phyloP scores from a whole-genome alignment of 2,888 invertebrate species.

The Hesperia comma region DNA sequence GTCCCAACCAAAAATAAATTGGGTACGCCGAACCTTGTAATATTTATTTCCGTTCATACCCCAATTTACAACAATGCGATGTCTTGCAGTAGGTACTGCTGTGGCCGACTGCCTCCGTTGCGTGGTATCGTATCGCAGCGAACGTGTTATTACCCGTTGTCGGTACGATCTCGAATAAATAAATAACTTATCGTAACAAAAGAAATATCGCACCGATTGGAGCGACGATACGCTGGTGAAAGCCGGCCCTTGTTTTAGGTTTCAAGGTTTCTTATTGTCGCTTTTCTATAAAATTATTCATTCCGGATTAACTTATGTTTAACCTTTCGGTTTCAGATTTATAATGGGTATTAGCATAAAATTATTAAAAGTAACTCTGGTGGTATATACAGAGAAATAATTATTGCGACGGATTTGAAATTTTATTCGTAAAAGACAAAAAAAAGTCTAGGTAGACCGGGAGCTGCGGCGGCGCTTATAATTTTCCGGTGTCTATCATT shows the following conservation, averaged over 20 bases:
- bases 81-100: too few relatives aligned
- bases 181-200: constrained; percentile 39
- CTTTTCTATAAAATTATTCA: constrained; percentile 9
- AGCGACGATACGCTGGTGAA: constrained; percentile 39
- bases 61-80: background rate
- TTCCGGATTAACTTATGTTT: background rate
- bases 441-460: too few relatives aligned
- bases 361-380: too few relatives aligned
- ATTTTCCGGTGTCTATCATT: too few relatives aligned
- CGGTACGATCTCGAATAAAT: constrained; percentile 33
- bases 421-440: too few relatives aligned
- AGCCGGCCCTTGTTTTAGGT: constrained; percentile 30
- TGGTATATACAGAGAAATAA: too few relatives aligned
- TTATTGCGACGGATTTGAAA: too few relatives aligned
- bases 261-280: constrained; percentile 15
- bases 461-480: too few relatives aligned
- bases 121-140: constrained; percentile 13
- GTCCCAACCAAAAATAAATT: background rate
- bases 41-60: background rate
- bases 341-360: too few relatives aligned
- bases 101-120: background rate
- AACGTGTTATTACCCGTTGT: constrained; percentile 24
- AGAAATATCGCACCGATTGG: constrained; percentile 40
- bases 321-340: too few relatives aligned
- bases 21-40: background rate